Evolutionary conservation across 2,888 invertebrate genomes (phyloP).

Genomic region (Leptarthrus brevirostris): DNA sequence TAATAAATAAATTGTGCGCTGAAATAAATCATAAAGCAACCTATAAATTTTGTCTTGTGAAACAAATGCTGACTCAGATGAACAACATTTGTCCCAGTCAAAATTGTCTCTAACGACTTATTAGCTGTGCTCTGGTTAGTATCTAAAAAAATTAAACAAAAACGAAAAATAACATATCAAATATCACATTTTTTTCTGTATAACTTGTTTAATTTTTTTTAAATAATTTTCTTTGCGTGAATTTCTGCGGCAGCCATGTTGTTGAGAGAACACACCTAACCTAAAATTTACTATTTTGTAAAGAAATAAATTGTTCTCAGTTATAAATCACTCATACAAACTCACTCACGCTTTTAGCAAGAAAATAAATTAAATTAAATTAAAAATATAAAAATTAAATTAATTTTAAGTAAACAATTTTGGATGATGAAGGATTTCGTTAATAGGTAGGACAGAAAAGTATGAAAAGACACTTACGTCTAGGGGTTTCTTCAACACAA

Average conservation of each 20-base stretch:
- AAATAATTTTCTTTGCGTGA: slow-evolving; percentile 45
- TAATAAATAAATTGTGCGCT: slow-evolving; percentile 50
- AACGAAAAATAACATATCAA: slow-evolving; percentile 5
- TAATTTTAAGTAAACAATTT: neutral
- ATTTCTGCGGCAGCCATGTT: slow-evolving; percentile 57
- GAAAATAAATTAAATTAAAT: slow-evolving; percentile 37
- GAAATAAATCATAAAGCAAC: slow-evolving; percentile 49
- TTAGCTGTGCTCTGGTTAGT: slow-evolving; percentile 32
- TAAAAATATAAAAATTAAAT: neutral
- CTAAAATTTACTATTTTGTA: slow-evolving; percentile 39
- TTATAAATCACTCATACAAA: slow-evolving; percentile 34
- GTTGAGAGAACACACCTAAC: slow-evolving; percentile 47
- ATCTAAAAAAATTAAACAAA: slow-evolving; percentile 38
- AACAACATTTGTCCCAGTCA: slow-evolving; percentile 27
- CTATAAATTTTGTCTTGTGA: slow-evolving; percentile 38
- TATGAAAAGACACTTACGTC: slow-evolving; percentile 83
- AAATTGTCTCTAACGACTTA: slow-evolving; percentile 8
- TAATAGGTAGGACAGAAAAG: slow-evolving; percentile 6
- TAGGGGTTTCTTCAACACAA: slow-evolving; percentile 92
- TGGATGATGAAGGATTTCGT: slow-evolving; percentile 32
- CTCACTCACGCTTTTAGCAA: slow-evolving; percentile 41
- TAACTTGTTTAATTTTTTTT: neutral
- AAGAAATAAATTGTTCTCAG: slow-evolving; percentile 26
- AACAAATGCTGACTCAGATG: slow-evolving; percentile 33
- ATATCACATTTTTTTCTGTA: neutral